Evolutionary conservation across 2,797 vertebrate species (phyloP).

Genomic region (Halcyon leucocephala): DNA sequence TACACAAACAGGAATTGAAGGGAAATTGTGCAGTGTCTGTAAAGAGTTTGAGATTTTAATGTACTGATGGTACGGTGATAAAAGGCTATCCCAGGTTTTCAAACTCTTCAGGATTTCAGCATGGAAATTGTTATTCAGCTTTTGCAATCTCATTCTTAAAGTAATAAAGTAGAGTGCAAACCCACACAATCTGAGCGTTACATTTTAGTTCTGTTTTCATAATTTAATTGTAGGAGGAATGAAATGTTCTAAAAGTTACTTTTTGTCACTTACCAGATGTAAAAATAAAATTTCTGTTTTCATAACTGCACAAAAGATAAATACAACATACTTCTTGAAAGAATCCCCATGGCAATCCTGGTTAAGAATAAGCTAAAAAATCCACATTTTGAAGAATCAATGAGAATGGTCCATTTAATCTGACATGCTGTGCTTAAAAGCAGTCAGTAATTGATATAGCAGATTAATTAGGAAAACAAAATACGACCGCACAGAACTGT

Average conservation of each 20-base stretch:
- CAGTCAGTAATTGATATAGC: background rate
- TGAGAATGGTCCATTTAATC: background rate
- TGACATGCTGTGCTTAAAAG: background rate
- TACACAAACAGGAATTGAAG: background rate
- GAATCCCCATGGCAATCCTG: background rate
- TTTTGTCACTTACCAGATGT: slow-evolving; percentile 1
- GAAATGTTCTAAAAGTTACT: background rate
- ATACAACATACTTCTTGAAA: background rate
- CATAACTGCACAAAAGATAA: background rate
- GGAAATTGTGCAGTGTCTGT: slow-evolving; percentile 53
- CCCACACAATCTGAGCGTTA: background rate
- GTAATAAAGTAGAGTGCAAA: background rate
- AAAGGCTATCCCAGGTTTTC: slow-evolving; percentile 47
- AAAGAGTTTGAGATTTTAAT: slow-evolving; percentile 40
- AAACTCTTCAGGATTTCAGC: slow-evolving; percentile 8
- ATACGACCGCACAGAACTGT: background rate
- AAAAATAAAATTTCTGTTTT: slow-evolving; percentile 21
- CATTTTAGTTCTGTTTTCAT: background rate
- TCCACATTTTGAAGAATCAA: background rate
- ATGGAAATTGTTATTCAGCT: background rate
- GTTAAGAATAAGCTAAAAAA: slow-evolving; percentile 6
- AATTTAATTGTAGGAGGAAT: slow-evolving; percentile 8
- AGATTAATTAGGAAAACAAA: background rate
- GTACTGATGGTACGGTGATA: background rate
- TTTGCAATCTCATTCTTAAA: slow-evolving; percentile 40